Conservation (phyloP, 2,888 invertebrate genomes). For the Steinernema scapterisci region DNA sequence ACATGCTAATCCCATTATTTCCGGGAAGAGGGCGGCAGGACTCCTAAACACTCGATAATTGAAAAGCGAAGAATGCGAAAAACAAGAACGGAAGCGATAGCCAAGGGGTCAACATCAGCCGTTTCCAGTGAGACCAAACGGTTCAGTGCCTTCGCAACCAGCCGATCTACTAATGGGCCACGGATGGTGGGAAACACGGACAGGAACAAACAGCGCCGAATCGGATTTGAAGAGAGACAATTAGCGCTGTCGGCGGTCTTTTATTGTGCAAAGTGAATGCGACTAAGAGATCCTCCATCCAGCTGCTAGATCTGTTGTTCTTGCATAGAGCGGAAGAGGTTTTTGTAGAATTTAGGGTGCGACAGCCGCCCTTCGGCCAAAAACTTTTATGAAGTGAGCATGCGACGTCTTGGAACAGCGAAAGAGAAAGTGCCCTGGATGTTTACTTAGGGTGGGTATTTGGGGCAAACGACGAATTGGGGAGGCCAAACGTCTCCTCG, state of each 20-base stretch:
- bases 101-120: too few relatives aligned
- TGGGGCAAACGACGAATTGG: slow-evolving; percentile 20
- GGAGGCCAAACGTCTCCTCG: slow-evolving; percentile 22
- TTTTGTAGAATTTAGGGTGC: not conserved
- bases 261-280: slow-evolving; percentile 23
- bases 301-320: not conserved
- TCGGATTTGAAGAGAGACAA: slow-evolving; percentile 7
- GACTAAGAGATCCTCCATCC: not conserved
- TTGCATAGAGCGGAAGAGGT: not conserved
- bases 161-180: not conserved
- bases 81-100: too few relatives aligned
- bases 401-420: not conserved
- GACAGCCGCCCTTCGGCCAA: not conserved
- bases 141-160: not conserved
- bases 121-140: too few relatives aligned
- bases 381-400: not conserved
- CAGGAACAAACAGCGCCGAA: not conserved
- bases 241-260: slow-evolving; percentile 29
- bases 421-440: not conserved
- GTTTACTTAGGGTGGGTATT: slow-evolving; percentile 24
- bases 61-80: too few relatives aligned
- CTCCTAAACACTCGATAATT: too few relatives aligned
- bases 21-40: too few relatives aligned
- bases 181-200: not conserved
- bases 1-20: too few relatives aligned